Evolutionary conservation across 2,797 vertebrate genomes (phyloP).

Genomic region (Eutrigla gurnardus): DNA sequence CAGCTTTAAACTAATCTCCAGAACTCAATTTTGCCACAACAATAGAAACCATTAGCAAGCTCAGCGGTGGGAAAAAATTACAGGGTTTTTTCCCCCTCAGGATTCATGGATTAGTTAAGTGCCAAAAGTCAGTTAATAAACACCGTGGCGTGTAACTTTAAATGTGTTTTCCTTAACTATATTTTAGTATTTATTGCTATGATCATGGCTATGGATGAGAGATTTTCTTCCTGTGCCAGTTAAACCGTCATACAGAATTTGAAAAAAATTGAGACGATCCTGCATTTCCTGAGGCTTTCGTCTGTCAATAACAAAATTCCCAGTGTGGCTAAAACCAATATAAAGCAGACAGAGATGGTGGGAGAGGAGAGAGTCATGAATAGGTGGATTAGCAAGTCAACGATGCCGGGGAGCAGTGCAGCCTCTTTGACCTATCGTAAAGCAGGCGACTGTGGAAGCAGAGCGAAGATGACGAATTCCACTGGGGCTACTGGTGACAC

Average conservation of each 20-base stretch:
- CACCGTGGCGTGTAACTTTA: not conserved
- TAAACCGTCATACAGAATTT: not conserved
- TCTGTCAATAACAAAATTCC: not conserved
- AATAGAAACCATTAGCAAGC: conserved; percentile 64
- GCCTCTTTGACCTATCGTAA: conserved; percentile 22
- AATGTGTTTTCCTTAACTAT: not conserved
- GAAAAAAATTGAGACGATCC: not conserved
- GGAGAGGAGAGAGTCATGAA: not conserved
- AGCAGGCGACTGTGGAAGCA: conserved; percentile 8
- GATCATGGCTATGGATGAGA: not conserved
- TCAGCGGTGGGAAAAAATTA: conserved; percentile 47
- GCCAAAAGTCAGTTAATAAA: conserved; percentile 21
- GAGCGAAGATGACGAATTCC: conserved; percentile 17
- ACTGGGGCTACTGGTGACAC: not conserved
- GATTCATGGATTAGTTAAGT: conserved; percentile 26
- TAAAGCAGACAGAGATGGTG: too few relatives aligned
- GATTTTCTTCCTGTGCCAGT: not conserved
- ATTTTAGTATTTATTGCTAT: not conserved
- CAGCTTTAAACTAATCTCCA: conserved; percentile 54
- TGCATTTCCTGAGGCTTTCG: not conserved
- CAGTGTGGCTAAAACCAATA: not conserved
- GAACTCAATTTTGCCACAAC: conserved; percentile 63
- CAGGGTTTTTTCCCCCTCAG: conserved; percentile 8
- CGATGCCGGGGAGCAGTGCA: not conserved
- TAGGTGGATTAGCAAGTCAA: conserved; percentile 31